Percentiles rank a stretch among this genome's conserved stretches.
phyloP scores from a whole-genome alignment of 1,140 invertebrate species.

The Bombus ignitus region DNA sequence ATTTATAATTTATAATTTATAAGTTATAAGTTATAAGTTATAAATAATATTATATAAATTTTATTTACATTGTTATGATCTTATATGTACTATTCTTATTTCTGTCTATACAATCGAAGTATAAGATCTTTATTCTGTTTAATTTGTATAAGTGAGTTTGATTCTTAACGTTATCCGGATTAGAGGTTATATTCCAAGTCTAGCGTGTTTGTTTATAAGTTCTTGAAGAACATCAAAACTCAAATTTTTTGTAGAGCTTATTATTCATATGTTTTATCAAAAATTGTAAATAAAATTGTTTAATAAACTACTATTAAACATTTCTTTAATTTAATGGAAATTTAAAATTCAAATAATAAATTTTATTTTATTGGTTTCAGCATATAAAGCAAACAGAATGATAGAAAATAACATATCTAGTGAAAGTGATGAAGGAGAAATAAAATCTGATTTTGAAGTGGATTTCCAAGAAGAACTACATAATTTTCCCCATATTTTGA shows the following conservation, averaged over 20 bases:
- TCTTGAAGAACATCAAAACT: neutral
- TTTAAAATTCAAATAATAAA: neutral
- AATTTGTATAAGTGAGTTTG: neutral
- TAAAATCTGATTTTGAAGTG: slow-evolving; percentile 60
- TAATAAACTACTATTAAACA: neutral
- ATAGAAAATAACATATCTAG: slow-evolving; percentile 23
- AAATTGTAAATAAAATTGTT: neutral
- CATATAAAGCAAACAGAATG: slow-evolving; percentile 6
- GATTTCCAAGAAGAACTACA: slow-evolving; percentile 69
- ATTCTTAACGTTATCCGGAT: neutral
- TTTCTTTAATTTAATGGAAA: neutral
- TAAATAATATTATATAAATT: too few species aligned
- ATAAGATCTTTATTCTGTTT: neutral
- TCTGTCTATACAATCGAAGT: neutral
- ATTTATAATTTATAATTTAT: neutral
- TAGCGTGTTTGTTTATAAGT: neutral
- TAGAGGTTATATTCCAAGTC: neutral
- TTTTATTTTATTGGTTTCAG: slow-evolving; percentile 11
- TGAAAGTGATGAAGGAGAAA: slow-evolving; percentile 64
- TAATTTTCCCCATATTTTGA: slow-evolving; percentile 72
- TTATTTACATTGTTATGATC: too few species aligned
- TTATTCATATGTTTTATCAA: neutral
- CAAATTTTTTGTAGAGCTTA: neutral
- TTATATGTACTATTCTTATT: neutral
- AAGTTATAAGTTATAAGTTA: too few species aligned